A percentile compares a stretch with the other conserved stretches of the same genome.
phyloP scores from a whole-genome alignment of 2,113 vertebrate genomes.

The Motacilla alba region DNA sequence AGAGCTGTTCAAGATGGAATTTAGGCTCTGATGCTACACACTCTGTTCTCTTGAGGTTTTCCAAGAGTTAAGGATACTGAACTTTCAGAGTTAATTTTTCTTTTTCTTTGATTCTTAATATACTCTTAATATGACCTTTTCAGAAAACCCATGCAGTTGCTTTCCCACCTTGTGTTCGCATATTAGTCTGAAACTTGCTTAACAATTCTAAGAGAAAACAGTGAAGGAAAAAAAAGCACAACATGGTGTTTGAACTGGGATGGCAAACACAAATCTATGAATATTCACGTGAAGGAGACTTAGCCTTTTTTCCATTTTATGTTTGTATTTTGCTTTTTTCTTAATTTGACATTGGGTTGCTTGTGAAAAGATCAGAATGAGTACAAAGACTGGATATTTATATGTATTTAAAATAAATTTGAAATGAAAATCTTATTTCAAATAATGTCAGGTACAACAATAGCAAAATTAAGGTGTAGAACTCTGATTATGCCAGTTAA shows the following conservation, averaged over 20 bases:
- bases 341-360: background rate
- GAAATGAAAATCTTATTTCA: background rate
- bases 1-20: background rate
- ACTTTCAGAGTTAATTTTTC: background rate
- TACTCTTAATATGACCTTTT: background rate
- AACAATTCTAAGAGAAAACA: background rate
- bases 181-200: background rate
- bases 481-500: background rate
- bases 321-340: background rate
- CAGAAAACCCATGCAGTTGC: background rate
- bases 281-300: background rate
- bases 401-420: background rate
- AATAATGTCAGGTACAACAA: background rate
- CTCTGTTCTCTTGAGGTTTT: background rate
- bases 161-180: background rate
- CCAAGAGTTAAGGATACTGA: background rate
- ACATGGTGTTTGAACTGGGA: background rate
- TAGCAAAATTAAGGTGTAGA: background rate
- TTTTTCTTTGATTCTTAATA: background rate
- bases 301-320: background rate
- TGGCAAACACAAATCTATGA: background rate
- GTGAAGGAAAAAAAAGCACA: background rate
- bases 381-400: background rate
- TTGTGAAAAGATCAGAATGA: background rate
- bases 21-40: background rate